Base-by-base conservation (phyloP, 1,140 invertebrate species). In the Zelostemma sp. region DNA sequence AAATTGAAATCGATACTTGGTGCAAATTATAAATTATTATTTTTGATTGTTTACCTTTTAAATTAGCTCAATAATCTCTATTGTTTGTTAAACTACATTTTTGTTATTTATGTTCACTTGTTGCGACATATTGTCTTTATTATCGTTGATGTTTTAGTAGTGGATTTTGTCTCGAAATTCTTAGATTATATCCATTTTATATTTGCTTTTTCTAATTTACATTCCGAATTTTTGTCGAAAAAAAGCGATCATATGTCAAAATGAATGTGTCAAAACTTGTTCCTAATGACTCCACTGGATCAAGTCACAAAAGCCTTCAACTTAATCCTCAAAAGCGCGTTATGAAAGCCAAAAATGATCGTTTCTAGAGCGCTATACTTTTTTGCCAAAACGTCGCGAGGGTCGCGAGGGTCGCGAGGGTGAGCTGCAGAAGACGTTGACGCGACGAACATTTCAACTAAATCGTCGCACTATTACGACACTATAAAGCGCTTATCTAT, bases 231-330 rank as follows among this genome's bases (percentile, higher is more conserved):
- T 38, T 16, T 9, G 35, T 54, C 9, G 12, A 47, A 21, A 1
- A 12, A n/a, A 47, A 17, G 33, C 14, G 48, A 2, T 35, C 43
- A 15, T 48, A 60, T 25, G 33, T 70, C 33, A 60, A 58, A 62
- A 31, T 57, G 19, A 46, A 67, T 41, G 56, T 70, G 67, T 70
- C 67, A 70, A 70, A 70, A 70, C 63, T 70, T 64, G 67, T 70
- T 70, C 67, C 68, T 71, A 71, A 62, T 58, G 53, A 65, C 49
- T 70, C 51, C 53, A 58, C 11, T 8, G 31, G 48, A 60, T 54
- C 31, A 57, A 48, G 14, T 47, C 57, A 35, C 43, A 41, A 53
- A 50, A 68, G 60, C 51, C 51, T 64, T 28, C 62, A 68, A 21
- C 19, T 31, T 49, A 14, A 49, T 49, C 11, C 12, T 49, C 6